Base-by-base conservation (phyloP, 1,140 invertebrate genomes). In the Andrena cerasifolii region DNA sequence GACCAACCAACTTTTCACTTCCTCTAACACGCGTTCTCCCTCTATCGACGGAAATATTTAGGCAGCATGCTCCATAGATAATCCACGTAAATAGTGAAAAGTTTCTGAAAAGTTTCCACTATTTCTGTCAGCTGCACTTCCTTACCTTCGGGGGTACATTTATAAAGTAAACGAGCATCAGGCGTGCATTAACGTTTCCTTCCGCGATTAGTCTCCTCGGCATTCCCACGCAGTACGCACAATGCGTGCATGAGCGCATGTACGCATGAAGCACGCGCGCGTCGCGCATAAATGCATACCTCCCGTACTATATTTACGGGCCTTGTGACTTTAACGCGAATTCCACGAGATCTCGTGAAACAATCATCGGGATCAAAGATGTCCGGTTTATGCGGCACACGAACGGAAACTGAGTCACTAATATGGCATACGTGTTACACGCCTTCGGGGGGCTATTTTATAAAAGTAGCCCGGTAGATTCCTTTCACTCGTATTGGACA, bases 211-310 rank as follows among this genome's bases (percentile, higher is more conserved):
- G 18, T 70, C 71, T 70, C 21, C 26, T 51, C 21, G 66, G 24
- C 54, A 70, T 77, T 71, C 21, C 40, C 74, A 71, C 66, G 74
- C 66, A 77, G 28, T 66, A 71, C 66, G 74, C 66, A 77, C 47
- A 51, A 77, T 71, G 66, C 67, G 56, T 71, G 66, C 31, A 71
- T 8, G 54, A 40, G 61, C 67, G 66, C 47, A 62, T 71, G 75
- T 33, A 77, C 75, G 67, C 54, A 62, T 59, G 18, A 31, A 12
- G 47, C 66, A 71, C 67, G 74, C 65, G 75, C 75, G 75, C 75
- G 75, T n/a, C 75, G 56, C 62, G 75, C 75, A 77, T 53, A 61
- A 70, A 77, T 71, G 75, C 24, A 77, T 36, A 62, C 47, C 66
- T 76, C 28, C 43, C 47, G 54, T 70, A 61, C 75, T 77, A 26